Conservation (phyloP, 1,140 invertebrate genomes). For the Eubasilissa regina region DNA sequence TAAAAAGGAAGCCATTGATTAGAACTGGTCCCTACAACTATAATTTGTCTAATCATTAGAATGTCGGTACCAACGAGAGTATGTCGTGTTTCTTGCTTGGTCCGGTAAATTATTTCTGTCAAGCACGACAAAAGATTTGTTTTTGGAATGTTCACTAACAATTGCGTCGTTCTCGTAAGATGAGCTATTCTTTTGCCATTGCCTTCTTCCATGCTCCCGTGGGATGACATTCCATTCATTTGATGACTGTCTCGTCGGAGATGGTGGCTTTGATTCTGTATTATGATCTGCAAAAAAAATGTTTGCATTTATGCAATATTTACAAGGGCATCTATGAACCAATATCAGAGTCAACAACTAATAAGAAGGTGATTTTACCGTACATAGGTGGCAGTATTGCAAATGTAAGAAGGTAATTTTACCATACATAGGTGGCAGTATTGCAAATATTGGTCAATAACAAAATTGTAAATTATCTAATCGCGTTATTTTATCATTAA, state of each 20-base stretch:
- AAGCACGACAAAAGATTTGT: slow-evolving; percentile 32
- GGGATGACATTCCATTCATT: not conserved
- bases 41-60: slow-evolving; percentile 12
- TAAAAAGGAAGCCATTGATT: not conserved
- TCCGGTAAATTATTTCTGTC: slow-evolving; percentile 1
- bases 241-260: slow-evolving; percentile 5
- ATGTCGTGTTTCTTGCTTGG: slow-evolving; percentile 23
- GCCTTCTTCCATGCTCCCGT: slow-evolving; percentile 2
- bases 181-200: slow-evolving; percentile 24
- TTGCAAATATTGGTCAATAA: too few species aligned
- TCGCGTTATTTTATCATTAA: too few species aligned
- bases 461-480: too few species aligned
- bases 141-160: not conserved
- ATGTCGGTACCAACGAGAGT: slow-evolving; percentile 23
- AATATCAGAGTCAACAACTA: too few species aligned
- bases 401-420: too few species aligned
- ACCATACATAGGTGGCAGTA: too few species aligned
- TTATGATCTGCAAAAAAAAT: slow-evolving; percentile 18
- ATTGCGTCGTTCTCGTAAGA: not conserved
- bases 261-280: not conserved
- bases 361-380: too few species aligned
- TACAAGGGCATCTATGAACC: too few species aligned
- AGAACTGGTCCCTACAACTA: not conserved
- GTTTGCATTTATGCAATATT: too few species aligned
- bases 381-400: too few species aligned